Evolutionary conservation across 2,888 invertebrate genomes (phyloP), one percentile per base, ranked within the genome.

Genomic region (Oscheius onirici): DNA sequence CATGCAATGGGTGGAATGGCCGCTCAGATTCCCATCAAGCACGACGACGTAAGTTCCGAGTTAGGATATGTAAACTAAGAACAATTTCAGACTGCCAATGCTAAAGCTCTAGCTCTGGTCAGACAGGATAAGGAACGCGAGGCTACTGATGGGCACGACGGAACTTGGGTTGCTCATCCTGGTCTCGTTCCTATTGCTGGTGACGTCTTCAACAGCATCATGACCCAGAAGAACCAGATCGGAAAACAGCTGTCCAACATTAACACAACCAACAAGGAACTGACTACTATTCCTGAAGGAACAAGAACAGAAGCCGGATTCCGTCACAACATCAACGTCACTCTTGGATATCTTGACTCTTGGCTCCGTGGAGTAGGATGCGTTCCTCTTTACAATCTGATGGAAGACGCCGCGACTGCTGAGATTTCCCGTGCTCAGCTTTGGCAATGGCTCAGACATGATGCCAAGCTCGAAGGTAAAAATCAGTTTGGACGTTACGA

Each of bases 391-490:
- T 90, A 90, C 74, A 92, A 91, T 13, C 90, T 90, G 26, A 91
- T 92, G 28, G 92, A 92, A 86, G 92, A 93, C 86, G 92, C 92
- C 0, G 92, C 92, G 3, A 92, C 92, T 0, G 92, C 92, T 1
- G 92, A 93, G 88, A 92, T 92, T 84, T 92, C 92, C 0, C 89
- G 92, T 65, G 91, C 91, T 28, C 92, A 92, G 88, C 90, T 92
- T 69, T 92, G 92, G 92, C 92, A 92, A 87, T 92, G 92, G 92
- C 91, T 92, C 71, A 89, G 91, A 71, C 92, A 92, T 85, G 88
- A 90, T 91, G 91, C 84, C 88, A 89, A 63, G 86, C 89, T 20
- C 80, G 88, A 71, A 71, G 84, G 79, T 76, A 69, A 51, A 49
- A 44, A n/a, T 22, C n/a, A n/a, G n/a, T n/a, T n/a, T n/a, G n/a